phyloP scores from a whole-genome alignment of 2,113 vertebrate species.

The Cacatua alba region DNA sequence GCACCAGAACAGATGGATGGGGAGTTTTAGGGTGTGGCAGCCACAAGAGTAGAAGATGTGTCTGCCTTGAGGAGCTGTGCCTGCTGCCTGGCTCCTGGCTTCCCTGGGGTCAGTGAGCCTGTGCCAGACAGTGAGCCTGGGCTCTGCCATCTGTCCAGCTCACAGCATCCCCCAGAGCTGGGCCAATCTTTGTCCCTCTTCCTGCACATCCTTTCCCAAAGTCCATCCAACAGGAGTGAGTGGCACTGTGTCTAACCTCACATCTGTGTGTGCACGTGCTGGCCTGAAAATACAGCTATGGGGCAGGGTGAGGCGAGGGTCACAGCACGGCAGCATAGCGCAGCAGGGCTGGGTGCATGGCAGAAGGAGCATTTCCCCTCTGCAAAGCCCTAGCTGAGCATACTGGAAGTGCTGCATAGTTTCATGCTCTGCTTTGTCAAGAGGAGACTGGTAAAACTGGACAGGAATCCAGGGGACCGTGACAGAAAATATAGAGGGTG shows the following conservation, averaged over 20 bases:
- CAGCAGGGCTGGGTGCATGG: not conserved
- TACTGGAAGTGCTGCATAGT: not conserved
- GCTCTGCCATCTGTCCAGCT: not conserved
- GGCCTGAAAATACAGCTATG: not conserved
- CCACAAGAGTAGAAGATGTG: not conserved
- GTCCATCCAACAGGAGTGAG: not conserved
- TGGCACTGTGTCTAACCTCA: not conserved
- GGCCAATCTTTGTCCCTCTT: not conserved
- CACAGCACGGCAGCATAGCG: not conserved
- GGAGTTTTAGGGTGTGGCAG: not conserved
- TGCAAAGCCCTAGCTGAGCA: not conserved
- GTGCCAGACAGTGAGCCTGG: not conserved
- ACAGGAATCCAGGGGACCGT: fast-evolving
- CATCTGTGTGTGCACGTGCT: fast-evolving
- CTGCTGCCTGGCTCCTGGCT: not conserved
- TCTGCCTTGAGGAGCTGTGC: not conserved
- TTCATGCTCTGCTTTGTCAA: not conserved
- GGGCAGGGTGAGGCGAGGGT: not conserved
- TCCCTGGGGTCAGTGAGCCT: not conserved
- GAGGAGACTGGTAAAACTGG: not conserved
- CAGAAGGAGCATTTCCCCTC: not conserved
- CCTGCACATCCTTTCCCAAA: not conserved
- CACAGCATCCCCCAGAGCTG: not conserved
- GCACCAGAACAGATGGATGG: not conserved
- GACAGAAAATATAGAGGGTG: not conserved